Conservation (phyloP, 2,888 invertebrate species). For the Dascillus cervinus region DNA sequence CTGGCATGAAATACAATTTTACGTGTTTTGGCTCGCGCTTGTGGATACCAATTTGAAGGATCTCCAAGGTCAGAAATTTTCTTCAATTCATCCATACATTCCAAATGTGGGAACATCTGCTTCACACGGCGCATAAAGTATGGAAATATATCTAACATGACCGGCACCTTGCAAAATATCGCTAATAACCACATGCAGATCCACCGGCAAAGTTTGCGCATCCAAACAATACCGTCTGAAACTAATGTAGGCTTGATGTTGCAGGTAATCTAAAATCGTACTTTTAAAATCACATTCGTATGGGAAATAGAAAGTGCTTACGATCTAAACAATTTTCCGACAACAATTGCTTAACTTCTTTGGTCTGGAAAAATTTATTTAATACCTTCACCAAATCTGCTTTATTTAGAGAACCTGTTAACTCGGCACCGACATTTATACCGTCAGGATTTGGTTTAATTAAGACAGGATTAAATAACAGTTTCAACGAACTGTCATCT, state of each 20-base stretch:
- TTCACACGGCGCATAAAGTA: conserved; percentile 87
- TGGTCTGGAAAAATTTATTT: conserved; percentile 74
- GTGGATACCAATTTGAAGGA: conserved; percentile 97
- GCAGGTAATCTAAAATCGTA: conserved; percentile 65
- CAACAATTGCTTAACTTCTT: conserved; percentile 69
- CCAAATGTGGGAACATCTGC: conserved; percentile 91
- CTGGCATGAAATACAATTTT: conserved; percentile 97
- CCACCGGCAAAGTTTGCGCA: conserved; percentile 76
- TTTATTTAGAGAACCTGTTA: conserved; percentile 75
- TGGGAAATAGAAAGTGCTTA: conserved; percentile 44
- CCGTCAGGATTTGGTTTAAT: conserved; percentile 68
- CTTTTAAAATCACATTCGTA: conserved; percentile 1
- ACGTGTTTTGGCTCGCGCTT: conserved; percentile 77
- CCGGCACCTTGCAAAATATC: conserved; percentile 83
- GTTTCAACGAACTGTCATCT: conserved; percentile 47
- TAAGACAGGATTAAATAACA: conserved; percentile 69
- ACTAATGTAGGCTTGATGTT: conserved; percentile 80
- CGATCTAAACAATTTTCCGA: conserved; percentile 76
- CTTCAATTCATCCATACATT: conserved; percentile 93
- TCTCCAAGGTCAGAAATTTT: conserved; percentile 91
- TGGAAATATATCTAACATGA: conserved; percentile 84
- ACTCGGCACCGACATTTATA: conserved; percentile 79
- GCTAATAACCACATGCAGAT: conserved; percentile 83
- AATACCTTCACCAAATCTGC: conserved; percentile 71
- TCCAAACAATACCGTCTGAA: conserved; percentile 85